These are phyloP conservation scores for Apodemus speciosus DNA, from an alignment of 2,113 vertebrate genomes.

Conservation along the genomic window DNA sequence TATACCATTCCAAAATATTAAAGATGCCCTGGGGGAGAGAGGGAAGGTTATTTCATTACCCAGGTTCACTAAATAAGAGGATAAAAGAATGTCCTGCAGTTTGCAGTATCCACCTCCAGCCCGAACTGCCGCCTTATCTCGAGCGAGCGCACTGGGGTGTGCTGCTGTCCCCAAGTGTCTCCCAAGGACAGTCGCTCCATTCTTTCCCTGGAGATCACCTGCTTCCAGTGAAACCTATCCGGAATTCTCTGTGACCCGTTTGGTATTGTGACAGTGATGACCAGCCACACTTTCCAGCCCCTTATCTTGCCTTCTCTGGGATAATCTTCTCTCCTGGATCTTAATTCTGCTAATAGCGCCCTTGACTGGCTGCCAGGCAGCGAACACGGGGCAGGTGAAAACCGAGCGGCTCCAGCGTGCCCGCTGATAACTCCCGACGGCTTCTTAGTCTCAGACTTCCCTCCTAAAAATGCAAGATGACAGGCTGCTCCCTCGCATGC, in stretches of 20 bases:
- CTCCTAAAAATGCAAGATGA: constrained; percentile 80
- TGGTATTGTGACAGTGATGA: constrained; percentile 86
- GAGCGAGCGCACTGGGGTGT: constrained; percentile 75
- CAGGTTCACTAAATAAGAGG: not conserved
- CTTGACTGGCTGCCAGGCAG: constrained; percentile 88
- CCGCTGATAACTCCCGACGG: constrained; percentile 81
- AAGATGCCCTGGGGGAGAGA: constrained; percentile 34
- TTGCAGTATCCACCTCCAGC: constrained; percentile 49
- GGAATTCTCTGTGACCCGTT: constrained; percentile 82
- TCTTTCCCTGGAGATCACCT: constrained; percentile 85
- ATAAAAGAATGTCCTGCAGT: constrained; percentile 32
- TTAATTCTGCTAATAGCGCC: constrained; percentile 88
- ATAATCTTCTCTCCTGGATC: constrained; percentile 86
- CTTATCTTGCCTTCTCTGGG: constrained; percentile 85
- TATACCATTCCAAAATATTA: constrained; percentile 67
- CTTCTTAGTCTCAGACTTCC: constrained; percentile 84
- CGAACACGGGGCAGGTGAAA: constrained; percentile 86
- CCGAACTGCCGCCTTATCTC: constrained; percentile 77
- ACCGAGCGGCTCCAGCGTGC: constrained; percentile 86
- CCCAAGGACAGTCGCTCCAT: constrained; percentile 83
- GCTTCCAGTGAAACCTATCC: constrained; percentile 84
- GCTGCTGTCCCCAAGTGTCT: constrained; percentile 79
- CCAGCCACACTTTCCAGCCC: constrained; percentile 84
- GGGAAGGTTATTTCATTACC: constrained; percentile 30
- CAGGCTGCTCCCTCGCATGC: constrained; percentile 73